A percentile compares a stretch with the other conserved stretches of the same genome.
Conservation (phyloP, 2,888 invertebrate genomes). For the Leistus spinibarbis region DNA sequence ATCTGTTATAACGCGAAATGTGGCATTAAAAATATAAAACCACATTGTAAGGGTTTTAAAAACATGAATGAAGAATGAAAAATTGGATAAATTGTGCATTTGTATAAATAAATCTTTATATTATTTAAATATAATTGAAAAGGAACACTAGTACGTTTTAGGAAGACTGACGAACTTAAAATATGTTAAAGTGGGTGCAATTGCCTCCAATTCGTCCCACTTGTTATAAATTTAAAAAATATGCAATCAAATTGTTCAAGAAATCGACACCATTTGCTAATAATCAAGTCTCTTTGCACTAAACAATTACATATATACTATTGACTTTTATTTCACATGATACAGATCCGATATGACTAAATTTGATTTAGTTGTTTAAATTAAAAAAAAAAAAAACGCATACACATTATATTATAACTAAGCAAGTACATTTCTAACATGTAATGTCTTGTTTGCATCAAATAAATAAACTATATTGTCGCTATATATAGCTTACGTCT, state of each 20-base stretch:
- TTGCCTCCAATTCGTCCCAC: neutral
- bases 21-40: neutral
- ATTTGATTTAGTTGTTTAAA: neutral
- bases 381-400: slow-evolving; percentile 27
- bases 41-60: neutral
- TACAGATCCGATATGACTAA: slow-evolving; percentile 34
- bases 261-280: slow-evolving; percentile 24
- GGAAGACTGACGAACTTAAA: slow-evolving; percentile 33
- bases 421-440: slow-evolving; percentile 15
- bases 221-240: neutral
- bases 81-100: neutral
- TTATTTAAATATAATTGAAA: slow-evolving; percentile 14
- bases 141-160: slow-evolving; percentile 28
- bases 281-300: slow-evolving; percentile 22
- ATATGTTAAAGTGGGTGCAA: neutral
- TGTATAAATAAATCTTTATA: neutral
- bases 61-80: neutral
- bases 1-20: too few relatives aligned
- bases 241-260: neutral
- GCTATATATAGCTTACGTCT: slow-evolving; percentile 27
- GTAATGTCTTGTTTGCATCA: slow-evolving; percentile 1
- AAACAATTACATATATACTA: slow-evolving; percentile 35
- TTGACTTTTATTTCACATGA: slow-evolving; percentile 32
- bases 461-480: slow-evolving; percentile 16
- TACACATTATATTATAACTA: slow-evolving; percentile 26